Evolutionary conservation across 2,113 vertebrate species (phyloP).

Genomic region (Motacilla tschutschensis): DNA sequence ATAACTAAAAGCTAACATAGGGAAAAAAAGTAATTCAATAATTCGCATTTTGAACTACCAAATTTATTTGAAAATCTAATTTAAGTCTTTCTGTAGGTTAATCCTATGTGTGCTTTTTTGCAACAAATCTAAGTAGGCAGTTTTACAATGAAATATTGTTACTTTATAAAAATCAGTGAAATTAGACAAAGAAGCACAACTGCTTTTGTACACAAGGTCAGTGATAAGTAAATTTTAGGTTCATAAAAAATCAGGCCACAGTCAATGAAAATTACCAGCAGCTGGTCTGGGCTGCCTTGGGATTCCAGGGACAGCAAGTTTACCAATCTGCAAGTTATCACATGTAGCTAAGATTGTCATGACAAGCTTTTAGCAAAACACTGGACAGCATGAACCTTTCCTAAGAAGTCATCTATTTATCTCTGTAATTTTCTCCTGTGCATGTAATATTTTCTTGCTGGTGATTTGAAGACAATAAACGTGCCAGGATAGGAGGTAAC

Average conservation of each 20-base stretch:
- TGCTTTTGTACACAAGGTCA: background rate
- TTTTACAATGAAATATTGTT: background rate
- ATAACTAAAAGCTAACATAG: background rate
- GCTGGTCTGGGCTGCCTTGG: background rate
- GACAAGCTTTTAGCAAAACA: background rate
- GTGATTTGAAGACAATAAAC: background rate
- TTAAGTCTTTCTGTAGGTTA: constrained; percentile 7
- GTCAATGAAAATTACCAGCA: background rate
- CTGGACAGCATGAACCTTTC: background rate
- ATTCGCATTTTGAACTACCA: background rate
- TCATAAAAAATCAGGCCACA: background rate
- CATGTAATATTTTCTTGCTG: background rate
- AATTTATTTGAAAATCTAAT: constrained; percentile 2
- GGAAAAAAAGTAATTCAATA: background rate
- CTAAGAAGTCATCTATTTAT: background rate
- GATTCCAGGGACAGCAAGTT: background rate
- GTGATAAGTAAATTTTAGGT: background rate
- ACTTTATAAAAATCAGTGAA: background rate
- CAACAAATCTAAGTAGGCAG: background rate
- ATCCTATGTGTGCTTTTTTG: background rate
- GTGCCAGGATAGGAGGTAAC: background rate
- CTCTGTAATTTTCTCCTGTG: background rate
- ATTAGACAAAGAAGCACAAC: background rate
- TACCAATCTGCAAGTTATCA: background rate
- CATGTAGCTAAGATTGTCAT: background rate